Percentiles rank a stretch among this genome's conserved stretches.
phyloP scores from a whole-genome alignment of 2,113 vertebrate species.

The Cyphomyrus plagiostoma region DNA sequence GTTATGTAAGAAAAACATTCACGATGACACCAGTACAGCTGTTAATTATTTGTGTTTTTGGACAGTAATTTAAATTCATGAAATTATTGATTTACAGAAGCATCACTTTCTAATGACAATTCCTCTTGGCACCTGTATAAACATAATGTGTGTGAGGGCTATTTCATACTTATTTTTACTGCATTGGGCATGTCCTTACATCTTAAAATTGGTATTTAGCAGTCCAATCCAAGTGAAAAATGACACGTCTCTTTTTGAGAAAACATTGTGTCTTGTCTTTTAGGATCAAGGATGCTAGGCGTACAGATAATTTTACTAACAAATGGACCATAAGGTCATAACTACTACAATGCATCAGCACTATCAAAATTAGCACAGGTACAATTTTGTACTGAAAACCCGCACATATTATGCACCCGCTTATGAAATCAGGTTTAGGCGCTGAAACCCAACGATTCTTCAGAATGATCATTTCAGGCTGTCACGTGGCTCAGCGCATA shows the following conservation, averaged over 20 bases:
- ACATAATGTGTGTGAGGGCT: not conserved
- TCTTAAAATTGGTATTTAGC: not conserved
- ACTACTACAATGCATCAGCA: not conserved
- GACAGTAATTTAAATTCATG: not conserved
- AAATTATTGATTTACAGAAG: not conserved
- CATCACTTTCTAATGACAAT: not conserved
- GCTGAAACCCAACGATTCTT: not conserved
- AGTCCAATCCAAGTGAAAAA: not conserved
- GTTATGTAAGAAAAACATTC: not conserved
- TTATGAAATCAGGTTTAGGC: not conserved
- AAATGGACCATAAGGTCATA: not conserved
- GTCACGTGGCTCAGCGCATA: not conserved
- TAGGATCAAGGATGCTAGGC: not conserved
- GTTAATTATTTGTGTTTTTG: not conserved
- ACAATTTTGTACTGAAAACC: not conserved
- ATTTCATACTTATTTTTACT: not conserved
- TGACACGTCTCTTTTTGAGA: not conserved
- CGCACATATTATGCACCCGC: not conserved
- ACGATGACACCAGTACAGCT: not conserved
- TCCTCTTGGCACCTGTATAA: not conserved
- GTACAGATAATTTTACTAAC: not conserved
- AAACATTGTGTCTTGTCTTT: not conserved
- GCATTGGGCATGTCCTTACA: not conserved
- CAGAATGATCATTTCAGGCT: not conserved
- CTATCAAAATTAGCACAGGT: not conserved